phyloP scores from a whole-genome alignment of 1,140 invertebrate genomes.

The Ylistrum balloti region DNA sequence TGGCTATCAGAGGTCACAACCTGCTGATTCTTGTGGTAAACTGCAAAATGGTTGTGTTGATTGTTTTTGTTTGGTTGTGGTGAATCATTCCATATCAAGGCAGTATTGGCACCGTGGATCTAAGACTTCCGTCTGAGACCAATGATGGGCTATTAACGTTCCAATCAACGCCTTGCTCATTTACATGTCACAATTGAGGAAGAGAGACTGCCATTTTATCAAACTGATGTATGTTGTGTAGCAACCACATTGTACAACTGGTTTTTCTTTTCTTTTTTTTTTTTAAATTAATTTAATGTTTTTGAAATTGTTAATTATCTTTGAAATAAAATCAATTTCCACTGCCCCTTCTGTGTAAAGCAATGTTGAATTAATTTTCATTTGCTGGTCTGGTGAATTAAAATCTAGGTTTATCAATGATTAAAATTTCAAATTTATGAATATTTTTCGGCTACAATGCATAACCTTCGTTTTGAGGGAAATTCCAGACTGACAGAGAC shows the following conservation, averaged over 20 bases:
- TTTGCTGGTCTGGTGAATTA: no score
- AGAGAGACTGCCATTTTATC: background rate
- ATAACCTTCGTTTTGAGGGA: no score
- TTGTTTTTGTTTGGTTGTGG: background rate
- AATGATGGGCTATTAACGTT: background rate
- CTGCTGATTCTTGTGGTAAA: slow-evolving; percentile 30
- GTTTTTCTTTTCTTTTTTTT: background rate
- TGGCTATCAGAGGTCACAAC: background rate
- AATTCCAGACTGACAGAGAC: background rate
- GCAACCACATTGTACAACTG: background rate
- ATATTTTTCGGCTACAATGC: no score
- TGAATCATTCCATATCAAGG: background rate
- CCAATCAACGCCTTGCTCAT: background rate
- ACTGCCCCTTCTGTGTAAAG: no score
- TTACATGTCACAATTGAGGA: slow-evolving; percentile 23
- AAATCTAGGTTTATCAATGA: no score
- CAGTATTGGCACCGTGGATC: slow-evolving; percentile 4
- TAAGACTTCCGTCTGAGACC: slow-evolving; percentile 30
- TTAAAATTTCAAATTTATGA: no score
- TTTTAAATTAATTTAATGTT: background rate
- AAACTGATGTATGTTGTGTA: background rate
- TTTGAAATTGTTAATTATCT: no score
- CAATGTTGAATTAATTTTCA: no score
- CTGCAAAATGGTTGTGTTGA: background rate
- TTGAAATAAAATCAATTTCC: no score